A percentile compares a stretch with the other conserved stretches of the same genome.
phyloP scores from a whole-genome alignment of 64 coral and sea anemone species.

The Stichodactyla mertensii region DNA sequence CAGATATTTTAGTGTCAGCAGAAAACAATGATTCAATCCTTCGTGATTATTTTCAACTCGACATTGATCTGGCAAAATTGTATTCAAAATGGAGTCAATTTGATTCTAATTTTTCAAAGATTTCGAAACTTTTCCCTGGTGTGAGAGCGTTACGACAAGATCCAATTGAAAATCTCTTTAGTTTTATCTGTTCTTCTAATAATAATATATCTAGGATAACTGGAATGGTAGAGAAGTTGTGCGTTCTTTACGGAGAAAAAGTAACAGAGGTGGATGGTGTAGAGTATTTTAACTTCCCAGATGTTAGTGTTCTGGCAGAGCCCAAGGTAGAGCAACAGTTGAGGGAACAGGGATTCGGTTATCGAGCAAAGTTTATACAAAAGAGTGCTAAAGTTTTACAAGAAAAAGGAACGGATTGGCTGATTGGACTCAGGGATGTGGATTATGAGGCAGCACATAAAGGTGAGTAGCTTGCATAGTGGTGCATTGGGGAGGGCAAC shows the following conservation, averaged over 20 bases:
- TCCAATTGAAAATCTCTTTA: constrained; percentile 85
- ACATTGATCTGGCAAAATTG: constrained; percentile 42
- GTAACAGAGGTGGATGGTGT: constrained; percentile 46
- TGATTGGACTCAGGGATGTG: constrained; percentile 53
- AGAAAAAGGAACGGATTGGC: constrained; percentile 52
- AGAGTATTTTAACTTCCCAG: constrained; percentile 67
- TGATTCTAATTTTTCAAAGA: constrained; percentile 50
- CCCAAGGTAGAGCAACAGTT: constrained; percentile 63
- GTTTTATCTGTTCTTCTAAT: constrained; percentile 97
- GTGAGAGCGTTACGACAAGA: constrained; percentile 73
- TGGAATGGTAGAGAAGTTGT: constrained; percentile 69
- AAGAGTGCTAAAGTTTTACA: constrained; percentile 60
- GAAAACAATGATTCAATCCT: constrained; percentile 42
- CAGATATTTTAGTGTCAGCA: neutral
- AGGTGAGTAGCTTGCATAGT: constrained; percentile 26
- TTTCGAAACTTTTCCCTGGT: constrained; percentile 62
- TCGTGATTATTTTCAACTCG: constrained; percentile 71
- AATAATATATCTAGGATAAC: constrained; percentile 91
- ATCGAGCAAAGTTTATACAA: constrained; percentile 89
- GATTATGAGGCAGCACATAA: constrained; percentile 70
- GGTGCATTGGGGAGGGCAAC: too few relatives aligned
- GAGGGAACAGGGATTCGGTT: constrained; percentile 73
- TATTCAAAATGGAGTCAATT: constrained; percentile 50
- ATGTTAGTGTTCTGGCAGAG: constrained; percentile 42
- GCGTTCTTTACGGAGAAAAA: constrained; percentile 69